Conservation (phyloP, 2,888 invertebrate genomes). For the Leptothorax acervorum region DNA sequence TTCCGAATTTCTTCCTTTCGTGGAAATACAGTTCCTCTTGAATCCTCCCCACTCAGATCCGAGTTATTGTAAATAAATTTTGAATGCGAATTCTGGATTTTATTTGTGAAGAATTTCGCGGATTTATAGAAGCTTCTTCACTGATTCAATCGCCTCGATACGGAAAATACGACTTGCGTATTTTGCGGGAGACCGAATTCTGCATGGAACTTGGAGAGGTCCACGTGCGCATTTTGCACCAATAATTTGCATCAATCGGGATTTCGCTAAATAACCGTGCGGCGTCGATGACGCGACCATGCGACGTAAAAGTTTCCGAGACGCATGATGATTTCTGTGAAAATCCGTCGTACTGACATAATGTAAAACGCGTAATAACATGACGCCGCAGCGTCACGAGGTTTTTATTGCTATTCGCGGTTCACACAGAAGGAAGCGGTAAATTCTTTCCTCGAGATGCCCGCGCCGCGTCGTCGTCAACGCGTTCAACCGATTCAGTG, state of each 20-base stretch:
- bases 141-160: not conserved
- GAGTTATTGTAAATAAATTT: not conserved
- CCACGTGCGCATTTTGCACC: not conserved
- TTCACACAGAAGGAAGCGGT: constrained; percentile 22
- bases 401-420: constrained; percentile 29
- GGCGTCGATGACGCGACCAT: not conserved
- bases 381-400: no score
- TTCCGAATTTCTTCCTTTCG: not conserved
- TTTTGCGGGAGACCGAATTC: not conserved
- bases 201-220: not conserved
- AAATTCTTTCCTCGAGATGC: constrained; percentile 39
- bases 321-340: not conserved
- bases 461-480: not conserved
- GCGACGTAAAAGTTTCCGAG: not conserved
- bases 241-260: not conserved
- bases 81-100: not conserved
- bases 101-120: not conserved
- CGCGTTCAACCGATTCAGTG: constrained; percentile 38
- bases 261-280: constrained; percentile 2
- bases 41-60: not conserved
- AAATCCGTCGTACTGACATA: constrained; percentile 6
- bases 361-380: not conserved
- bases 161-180: not conserved
- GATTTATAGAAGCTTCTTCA: not conserved
- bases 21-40: not conserved